Evolutionary conservation across 2,113 vertebrate genomes (phyloP).

Genomic region (Struthio camelus): DNA sequence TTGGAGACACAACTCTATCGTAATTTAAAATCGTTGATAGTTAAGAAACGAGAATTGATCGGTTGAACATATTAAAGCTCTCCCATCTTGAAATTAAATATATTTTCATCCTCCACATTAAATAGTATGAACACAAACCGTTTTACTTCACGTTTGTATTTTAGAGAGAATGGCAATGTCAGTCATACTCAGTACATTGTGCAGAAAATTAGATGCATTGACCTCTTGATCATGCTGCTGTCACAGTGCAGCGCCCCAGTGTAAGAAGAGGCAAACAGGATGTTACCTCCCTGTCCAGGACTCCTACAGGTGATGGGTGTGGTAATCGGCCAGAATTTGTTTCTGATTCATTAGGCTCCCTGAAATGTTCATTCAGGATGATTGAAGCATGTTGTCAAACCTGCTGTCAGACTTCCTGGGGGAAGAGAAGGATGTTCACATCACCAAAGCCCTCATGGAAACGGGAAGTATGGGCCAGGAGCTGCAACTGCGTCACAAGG

Average conservation of each 20-base stretch:
- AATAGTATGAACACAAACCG: neutral
- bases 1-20: neutral
- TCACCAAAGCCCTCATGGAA: neutral
- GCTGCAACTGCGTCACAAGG: neutral
- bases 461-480: neutral
- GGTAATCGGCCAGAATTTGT: neutral
- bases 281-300: neutral
- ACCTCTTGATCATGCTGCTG: neutral
- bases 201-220: neutral
- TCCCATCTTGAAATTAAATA: neutral
- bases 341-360: neutral
- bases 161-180: neutral
- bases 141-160: neutral
- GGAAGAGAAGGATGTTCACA: neutral
- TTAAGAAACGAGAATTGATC: neutral
- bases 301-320: neutral
- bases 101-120: neutral
- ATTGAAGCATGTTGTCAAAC: constrained; percentile 3
- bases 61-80: neutral
- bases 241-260: neutral
- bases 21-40: neutral
- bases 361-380: neutral
- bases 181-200: neutral
- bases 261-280: neutral
- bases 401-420: neutral